These are phyloP conservation scores for Rutilus rutilus DNA, from an alignment of 2,113 vertebrate species.

Conservation along the genomic window DNA sequence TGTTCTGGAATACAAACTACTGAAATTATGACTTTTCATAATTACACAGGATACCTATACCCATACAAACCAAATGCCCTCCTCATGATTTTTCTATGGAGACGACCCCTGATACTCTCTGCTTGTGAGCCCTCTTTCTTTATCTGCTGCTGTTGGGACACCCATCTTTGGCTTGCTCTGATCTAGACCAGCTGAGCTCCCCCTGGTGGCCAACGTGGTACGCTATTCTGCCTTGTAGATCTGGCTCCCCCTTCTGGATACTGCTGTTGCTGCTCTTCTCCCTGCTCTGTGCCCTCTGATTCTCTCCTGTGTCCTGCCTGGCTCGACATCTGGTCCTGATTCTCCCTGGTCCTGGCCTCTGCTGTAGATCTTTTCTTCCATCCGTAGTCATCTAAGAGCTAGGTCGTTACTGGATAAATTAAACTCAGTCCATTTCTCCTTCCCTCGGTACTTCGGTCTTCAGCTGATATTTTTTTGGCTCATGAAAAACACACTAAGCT, in stretches of 20 bases:
- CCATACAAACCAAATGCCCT: constrained; percentile 78
- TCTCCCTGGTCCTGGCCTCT: constrained; percentile 55
- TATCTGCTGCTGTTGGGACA: constrained; percentile 56
- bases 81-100: constrained; percentile 65
- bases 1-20: constrained; percentile 60
- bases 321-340: constrained; percentile 58
- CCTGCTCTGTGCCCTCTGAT: constrained; percentile 63
- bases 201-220: constrained; percentile 54
- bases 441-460: background rate
- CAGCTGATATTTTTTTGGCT: background rate
- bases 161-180: constrained; percentile 63
- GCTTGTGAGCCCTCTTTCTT: constrained; percentile 54
- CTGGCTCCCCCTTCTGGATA: constrained; percentile 69
- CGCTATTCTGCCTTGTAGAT: constrained; percentile 69
- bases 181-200: constrained; percentile 55
- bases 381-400: constrained; percentile 60
- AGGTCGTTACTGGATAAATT: constrained; percentile 64
- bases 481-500: constrained; percentile 18
- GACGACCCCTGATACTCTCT: constrained; percentile 41
- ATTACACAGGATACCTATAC: constrained; percentile 73
- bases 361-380: constrained; percentile 49
- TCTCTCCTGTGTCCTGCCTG: constrained; percentile 64
- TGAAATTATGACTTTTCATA: constrained; percentile 8
- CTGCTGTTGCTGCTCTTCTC: constrained; percentile 35
- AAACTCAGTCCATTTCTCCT: constrained; percentile 68